A percentile compares a stretch with the other conserved stretches of the same genome.
phyloP scores from a whole-genome alignment of 35 echinoderm and acorn worm species.

The Ophiothrix spiculata region DNA sequence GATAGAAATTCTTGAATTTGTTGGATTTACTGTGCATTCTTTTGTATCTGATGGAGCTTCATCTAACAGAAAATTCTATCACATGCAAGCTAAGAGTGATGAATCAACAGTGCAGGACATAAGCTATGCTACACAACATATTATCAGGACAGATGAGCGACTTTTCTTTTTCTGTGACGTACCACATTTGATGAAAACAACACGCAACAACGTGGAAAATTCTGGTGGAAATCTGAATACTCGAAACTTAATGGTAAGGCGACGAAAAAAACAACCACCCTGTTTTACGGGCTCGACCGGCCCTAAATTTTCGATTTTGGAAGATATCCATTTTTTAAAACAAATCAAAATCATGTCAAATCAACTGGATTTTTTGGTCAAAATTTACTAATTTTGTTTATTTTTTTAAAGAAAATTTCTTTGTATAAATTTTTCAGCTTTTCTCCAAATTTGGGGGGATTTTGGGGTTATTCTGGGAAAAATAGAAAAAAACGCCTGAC shows the following conservation, averaged over 20 bases:
- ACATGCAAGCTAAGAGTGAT: neutral
- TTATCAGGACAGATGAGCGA: neutral
- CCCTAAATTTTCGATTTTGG: no score
- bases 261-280: no score
- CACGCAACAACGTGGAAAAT: slow-evolving; percentile 55
- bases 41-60: slow-evolving; percentile 45
- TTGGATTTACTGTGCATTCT: slow-evolving; percentile 11
- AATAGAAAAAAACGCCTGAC: no score
- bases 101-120: neutral
- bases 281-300: no score
- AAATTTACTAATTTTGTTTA: no score
- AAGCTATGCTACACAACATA: neutral
- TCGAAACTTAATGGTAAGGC: slow-evolving; percentile 32
- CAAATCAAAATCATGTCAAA: no score
- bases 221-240: slow-evolving; percentile 51
- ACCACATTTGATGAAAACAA: slow-evolving; percentile 46
- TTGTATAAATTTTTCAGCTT: no score
- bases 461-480: no score
- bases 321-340: no score
- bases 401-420: no score
- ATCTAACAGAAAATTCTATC: slow-evolving; percentile 40
- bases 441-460: no score
- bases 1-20: neutral
- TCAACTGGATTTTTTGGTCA: no score
- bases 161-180: slow-evolving; percentile 64